Evolutionary conservation across 2,113 vertebrate genomes (phyloP), one percentile per base, ranked within the genome.

Genomic region (Brachirus orientalis): DNA sequence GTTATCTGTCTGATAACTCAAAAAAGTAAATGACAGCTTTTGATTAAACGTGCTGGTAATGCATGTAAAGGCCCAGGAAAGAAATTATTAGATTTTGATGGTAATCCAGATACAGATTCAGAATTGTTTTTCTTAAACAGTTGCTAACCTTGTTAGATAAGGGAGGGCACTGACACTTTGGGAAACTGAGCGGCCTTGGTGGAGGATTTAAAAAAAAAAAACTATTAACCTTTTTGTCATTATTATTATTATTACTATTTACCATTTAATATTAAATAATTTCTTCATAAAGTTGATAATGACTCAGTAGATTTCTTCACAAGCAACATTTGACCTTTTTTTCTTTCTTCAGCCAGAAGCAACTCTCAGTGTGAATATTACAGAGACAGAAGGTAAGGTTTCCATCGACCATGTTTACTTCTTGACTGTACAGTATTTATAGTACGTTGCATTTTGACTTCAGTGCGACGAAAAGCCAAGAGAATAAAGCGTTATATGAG

Each of bases 321-420:
- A 0, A 8, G 8, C 7, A 36, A 35, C 2, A 36, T 33, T 3
- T 22, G 3, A 9, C 19, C 1, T 36, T 20, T 59, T 58, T 35
- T 22, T 16, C 20, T 82, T 72, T 56, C 19, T 51, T 62, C 78
- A 89, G 86, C 94, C 72, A 94, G 93, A 89, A 87, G 88, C 68
- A 92, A 90, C 80, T 87, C 91, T 83, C 95, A 94, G 63, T 91
- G 82, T 4, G 95, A 96, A 38, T 91, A 91, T 44, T 91, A 90
- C 69, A 92, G 94, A 85, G 95, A 96, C 11, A 93, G 94, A 90
- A 96, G 96, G 95, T 98, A 9, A 72, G 58, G 13, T 18, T 41
- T n/a, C 28, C 13, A 1, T 13, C 12, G 14, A 37, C 28, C 1
- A 28, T 40, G 36, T 4, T 33, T 40, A n/a, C 44, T 5, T 65